Evolutionary conservation across 2,113 vertebrate species (phyloP), one percentile per base, ranked within the genome.

Genomic region (Rhinopomastus cyanomelas): DNA sequence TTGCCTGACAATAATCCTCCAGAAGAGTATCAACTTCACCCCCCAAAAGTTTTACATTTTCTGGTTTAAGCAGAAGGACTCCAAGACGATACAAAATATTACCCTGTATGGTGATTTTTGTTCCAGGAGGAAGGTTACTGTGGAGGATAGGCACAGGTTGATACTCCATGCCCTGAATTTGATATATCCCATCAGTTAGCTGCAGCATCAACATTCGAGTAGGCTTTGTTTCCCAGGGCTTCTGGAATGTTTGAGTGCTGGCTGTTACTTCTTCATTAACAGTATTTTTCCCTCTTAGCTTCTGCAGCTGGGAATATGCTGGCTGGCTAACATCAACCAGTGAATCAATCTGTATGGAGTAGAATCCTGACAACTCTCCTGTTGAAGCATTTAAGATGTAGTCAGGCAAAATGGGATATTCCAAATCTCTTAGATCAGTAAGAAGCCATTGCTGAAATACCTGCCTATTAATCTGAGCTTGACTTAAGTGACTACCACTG

Each of bases 401-500:
- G 48, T 95, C 96, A 32, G 99, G 99, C 42, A 99, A 98, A 95
- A 99, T 36, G 11, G 98, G 97, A 79, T 98, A 90, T 71, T 98
- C 98, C 93, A 99, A 96, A 95, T 99, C 98, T 95, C 98, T 97
- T 55, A 99, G 97, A 95, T 99, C 99, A 0, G 98, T 98, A 94
- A 99, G 95, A 78, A 99, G 98, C 99, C 99, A 99, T 68, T 99
- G 99, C 82, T 99, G 98, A 96, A 99, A 97, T 1, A 98, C 98
- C 94, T 99, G 97, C 88, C 98, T 98, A 93, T 99, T 99, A 49
- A 99, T 97, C 83, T 98, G 97, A 93, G 97, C 97, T 88, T 98
- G 98, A 73, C 97, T 97, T 92, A 99, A 94, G 56, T 52, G 95
- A 69, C 73, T 79, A 68, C 97, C 96, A 37, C 89, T 93, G 16